These are phyloP conservation scores for Achlya flavicornis DNA, from an alignment of 2,888 invertebrate genomes.

Conservation along the genomic window DNA sequence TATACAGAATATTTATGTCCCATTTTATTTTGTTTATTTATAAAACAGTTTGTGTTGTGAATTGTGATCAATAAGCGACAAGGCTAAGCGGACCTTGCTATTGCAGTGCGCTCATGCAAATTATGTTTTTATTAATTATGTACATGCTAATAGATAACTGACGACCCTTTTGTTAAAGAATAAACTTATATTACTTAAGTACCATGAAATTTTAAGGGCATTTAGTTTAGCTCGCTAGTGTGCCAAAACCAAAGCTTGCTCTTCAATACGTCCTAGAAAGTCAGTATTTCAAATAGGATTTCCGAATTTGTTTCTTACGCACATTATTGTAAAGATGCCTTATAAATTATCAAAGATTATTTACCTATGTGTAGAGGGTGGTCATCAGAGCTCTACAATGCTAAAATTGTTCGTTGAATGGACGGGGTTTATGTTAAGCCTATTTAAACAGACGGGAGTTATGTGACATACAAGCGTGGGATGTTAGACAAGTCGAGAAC, in stretches of 20 bases:
- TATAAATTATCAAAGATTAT: too few species aligned
- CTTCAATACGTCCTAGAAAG: too few species aligned
- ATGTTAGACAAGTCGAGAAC: not conserved
- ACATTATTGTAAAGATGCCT: not conserved
- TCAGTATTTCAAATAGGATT: too few species aligned
- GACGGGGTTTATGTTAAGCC: not conserved
- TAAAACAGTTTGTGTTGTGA: conserved; percentile 26
- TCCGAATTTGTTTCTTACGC: too few species aligned
- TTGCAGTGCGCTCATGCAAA: conserved; percentile 8
- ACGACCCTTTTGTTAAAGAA: not conserved
- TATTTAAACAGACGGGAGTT: not conserved
- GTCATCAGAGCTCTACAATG: too few species aligned
- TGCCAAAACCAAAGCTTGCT: too few species aligned
- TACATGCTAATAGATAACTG: not conserved
- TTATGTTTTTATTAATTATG: not conserved
- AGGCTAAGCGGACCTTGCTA: conserved; percentile 28
- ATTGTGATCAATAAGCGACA: conserved; percentile 30
- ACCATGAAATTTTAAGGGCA: too few species aligned
- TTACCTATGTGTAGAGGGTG: not conserved
- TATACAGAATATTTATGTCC: conserved; percentile 36
- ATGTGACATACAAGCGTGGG: conserved; percentile 1
- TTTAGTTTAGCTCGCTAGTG: too few species aligned
- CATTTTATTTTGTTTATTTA: conserved; percentile 21
- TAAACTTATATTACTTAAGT: not conserved
- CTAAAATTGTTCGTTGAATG: not conserved